These are phyloP conservation scores for Arctopsyche grandis DNA, from an alignment of 1,140 invertebrate species.

Conservation along the genomic window DNA sequence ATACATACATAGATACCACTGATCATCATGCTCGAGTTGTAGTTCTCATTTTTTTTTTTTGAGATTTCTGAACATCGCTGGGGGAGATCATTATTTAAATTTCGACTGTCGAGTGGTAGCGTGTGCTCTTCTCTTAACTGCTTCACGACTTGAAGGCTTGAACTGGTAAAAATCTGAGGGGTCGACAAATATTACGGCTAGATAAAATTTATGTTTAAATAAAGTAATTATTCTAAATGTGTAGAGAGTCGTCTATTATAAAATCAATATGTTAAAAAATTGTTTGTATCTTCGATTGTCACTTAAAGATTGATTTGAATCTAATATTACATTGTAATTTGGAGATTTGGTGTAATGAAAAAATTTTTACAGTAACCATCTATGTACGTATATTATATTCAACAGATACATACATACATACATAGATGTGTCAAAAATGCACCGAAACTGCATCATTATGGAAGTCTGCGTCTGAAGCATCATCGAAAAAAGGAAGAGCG, in stretches of 20 bases:
- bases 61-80: not conserved
- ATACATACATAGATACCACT: too few relatives aligned
- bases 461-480: not conserved
- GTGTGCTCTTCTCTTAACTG: slow-evolving; percentile 33
- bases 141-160: not conserved
- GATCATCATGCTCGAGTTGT: not conserved
- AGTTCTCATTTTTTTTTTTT: not conserved
- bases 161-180: not conserved
- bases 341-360: too few relatives aligned
- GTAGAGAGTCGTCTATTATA: too few relatives aligned
- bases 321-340: too few relatives aligned
- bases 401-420: too few relatives aligned
- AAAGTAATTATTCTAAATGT: too few relatives aligned
- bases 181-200: not conserved
- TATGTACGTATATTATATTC: too few relatives aligned
- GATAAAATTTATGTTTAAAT: too few relatives aligned
- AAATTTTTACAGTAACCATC: too few relatives aligned
- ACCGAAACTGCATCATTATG: slow-evolving; percentile 18
- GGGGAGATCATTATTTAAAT: slow-evolving; percentile 40
- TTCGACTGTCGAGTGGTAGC: slow-evolving; percentile 23
- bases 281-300: too few relatives aligned
- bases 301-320: too few relatives aligned
- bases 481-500: slow-evolving; percentile 11
- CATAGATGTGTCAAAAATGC: not conserved
- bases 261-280: too few relatives aligned